Percentiles rank a stretch among this genome's conserved stretches.
These are phyloP conservation scores for Machimus atricapillus DNA, from an alignment of 2,888 invertebrate genomes.

Conservation along the genomic window DNA sequence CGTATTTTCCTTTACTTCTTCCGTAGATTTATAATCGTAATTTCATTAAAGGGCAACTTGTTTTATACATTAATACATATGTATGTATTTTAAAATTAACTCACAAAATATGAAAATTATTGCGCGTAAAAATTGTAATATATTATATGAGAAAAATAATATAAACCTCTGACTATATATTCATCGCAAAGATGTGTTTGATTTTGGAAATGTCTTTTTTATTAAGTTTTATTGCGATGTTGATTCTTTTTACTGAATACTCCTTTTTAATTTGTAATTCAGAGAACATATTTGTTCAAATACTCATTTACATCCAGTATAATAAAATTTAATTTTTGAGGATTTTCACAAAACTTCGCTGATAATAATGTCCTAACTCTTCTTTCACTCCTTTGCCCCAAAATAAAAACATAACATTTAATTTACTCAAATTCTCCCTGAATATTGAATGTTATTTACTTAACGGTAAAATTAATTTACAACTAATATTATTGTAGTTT, in stretches of 20 bases:
- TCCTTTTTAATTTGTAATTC: neutral
- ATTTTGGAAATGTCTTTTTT: neutral
- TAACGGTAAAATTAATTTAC: neutral
- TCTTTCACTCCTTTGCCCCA: no score
- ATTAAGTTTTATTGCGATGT: neutral
- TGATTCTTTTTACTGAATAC: neutral
- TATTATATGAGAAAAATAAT: neutral
- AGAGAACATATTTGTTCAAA: neutral
- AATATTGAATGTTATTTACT: neutral
- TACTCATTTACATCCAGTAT: neutral
- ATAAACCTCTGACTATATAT: neutral
- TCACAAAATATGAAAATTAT: neutral
- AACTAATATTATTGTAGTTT: no score
- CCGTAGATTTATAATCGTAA: neutral
- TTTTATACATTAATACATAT: neutral
- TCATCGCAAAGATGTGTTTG: neutral
- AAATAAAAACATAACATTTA: no score
- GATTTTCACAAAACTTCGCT: neutral
- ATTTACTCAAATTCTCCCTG: no score
- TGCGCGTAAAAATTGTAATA: neutral
- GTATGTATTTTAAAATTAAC: neutral
- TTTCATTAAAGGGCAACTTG: neutral
- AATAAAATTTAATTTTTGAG: neutral
- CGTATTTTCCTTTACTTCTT: neutral
- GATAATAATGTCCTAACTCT: neutral